These are phyloP conservation scores for Cydia splendana DNA, from an alignment of 1,140 invertebrate genomes.

Conservation along the genomic window DNA sequence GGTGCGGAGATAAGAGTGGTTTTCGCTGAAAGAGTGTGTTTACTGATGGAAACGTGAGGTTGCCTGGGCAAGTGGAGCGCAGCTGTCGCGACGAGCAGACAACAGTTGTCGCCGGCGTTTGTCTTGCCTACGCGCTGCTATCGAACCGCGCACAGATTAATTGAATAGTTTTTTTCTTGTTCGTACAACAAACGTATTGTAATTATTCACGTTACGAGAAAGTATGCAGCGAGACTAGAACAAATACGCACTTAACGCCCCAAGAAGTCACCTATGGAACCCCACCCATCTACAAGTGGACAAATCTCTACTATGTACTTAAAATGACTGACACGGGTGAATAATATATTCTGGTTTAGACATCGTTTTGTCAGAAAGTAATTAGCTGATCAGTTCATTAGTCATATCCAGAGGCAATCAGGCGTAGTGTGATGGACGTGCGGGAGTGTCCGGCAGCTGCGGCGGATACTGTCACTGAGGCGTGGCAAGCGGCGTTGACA, in stretches of 20 bases:
- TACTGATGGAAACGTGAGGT: neutral
- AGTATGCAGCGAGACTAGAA: neutral
- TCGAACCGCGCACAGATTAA: conserved; percentile 58
- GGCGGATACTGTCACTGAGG: neutral
- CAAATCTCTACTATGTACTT: neutral
- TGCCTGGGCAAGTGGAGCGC: conserved; percentile 61
- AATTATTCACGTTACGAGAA: conserved; percentile 15
- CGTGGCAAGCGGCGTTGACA: neutral
- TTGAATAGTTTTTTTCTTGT: conserved; percentile 56
- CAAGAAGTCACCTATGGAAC: neutral
- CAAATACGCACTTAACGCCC: neutral
- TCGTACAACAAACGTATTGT: conserved; percentile 33
- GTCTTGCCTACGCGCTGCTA: conserved; percentile 59
- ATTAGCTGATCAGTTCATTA: neutral
- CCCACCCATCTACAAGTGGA: neutral
- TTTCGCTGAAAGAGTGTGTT: conserved; percentile 31
- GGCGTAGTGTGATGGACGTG: neutral
- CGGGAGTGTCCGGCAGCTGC: conserved; percentile 16
- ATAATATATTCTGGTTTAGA: neutral
- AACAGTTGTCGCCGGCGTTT: conserved; percentile 72
- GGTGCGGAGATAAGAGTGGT: conserved; percentile 41
- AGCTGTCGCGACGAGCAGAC: conserved; percentile 74
- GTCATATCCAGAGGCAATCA: conserved; percentile 12
- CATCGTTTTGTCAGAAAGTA: conserved; percentile 1
- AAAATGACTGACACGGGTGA: neutral